A percentile compares a stretch with the other conserved stretches of the same genome.
These are phyloP conservation scores for Eulemur albifrons DNA, from an alignment of 2,797 vertebrate genomes.

Conservation along the genomic window DNA sequence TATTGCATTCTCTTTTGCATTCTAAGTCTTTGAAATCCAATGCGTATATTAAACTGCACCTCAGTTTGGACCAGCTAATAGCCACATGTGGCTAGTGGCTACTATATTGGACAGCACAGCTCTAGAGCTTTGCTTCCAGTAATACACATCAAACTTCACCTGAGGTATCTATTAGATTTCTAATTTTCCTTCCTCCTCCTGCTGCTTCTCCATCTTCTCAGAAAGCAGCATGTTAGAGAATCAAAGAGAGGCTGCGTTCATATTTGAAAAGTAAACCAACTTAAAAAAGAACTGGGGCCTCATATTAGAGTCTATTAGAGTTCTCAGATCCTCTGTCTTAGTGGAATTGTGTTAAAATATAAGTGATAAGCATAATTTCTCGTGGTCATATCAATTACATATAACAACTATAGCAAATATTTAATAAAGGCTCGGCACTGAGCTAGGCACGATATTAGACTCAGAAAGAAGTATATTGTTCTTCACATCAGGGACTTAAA, in stretches of 20 bases:
- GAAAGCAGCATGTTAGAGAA: not conserved
- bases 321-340: not conserved
- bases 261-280: conserved; percentile 13
- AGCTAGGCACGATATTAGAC: not conserved
- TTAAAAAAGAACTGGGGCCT: not conserved
- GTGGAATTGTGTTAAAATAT: not conserved
- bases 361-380: not conserved
- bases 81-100: not conserved
- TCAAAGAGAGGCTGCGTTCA: not conserved
- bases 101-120: not conserved
- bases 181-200: not conserved
- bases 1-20: not conserved
- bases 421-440: not conserved
- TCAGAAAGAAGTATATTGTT: not conserved
- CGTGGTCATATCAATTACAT: not conserved
- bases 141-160: not conserved
- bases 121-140: not conserved
- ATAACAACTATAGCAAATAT: not conserved
- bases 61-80: not conserved
- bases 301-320: not conserved
- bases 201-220: not conserved
- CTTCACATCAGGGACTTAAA: not conserved
- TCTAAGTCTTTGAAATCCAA: not conserved
- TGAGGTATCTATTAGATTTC: not conserved
- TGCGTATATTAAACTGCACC: not conserved